phyloP scores from a whole-genome alignment of 2,797 vertebrate species.

The Coregonus suidteri region DNA sequence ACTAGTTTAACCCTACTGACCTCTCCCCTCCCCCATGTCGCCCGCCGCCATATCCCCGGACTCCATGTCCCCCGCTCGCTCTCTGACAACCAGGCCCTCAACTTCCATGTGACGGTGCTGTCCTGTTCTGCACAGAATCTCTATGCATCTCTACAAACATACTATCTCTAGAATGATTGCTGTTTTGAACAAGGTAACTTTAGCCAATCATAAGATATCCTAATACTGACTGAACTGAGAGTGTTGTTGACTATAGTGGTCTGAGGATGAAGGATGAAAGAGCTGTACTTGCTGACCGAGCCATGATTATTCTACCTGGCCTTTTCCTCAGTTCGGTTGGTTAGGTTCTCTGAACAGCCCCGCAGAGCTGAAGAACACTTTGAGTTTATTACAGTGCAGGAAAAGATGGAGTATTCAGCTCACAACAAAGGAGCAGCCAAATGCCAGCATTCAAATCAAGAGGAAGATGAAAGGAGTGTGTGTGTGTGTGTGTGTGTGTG shows the following conservation, averaged over 20 bases:
- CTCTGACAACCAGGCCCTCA: neutral
- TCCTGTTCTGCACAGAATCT: neutral
- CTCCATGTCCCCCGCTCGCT: neutral
- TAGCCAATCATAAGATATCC: neutral
- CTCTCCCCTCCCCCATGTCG: neutral
- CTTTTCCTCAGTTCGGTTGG: neutral
- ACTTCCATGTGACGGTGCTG: neutral
- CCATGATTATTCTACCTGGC: neutral
- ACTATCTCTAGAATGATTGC: neutral
- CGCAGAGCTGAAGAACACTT: neutral
- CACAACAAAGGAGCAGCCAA: neutral
- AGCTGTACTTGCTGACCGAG: neutral
- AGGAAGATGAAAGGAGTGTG: neutral
- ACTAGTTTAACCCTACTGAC: neutral
- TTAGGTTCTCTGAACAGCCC: neutral
- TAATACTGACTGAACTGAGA: neutral
- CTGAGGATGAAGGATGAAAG: neutral
- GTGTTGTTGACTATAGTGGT: neutral
- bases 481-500: neutral
- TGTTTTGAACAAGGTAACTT: neutral
- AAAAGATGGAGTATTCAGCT: neutral
- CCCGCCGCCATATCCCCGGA: neutral
- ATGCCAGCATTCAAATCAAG: neutral
- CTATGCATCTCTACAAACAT: neutral
- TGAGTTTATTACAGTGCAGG: conserved; percentile 1